Evolutionary conservation across 2,113 vertebrate genomes (phyloP), one percentile per base, ranked within the genome.

Genomic region (Glareola pratincola): DNA sequence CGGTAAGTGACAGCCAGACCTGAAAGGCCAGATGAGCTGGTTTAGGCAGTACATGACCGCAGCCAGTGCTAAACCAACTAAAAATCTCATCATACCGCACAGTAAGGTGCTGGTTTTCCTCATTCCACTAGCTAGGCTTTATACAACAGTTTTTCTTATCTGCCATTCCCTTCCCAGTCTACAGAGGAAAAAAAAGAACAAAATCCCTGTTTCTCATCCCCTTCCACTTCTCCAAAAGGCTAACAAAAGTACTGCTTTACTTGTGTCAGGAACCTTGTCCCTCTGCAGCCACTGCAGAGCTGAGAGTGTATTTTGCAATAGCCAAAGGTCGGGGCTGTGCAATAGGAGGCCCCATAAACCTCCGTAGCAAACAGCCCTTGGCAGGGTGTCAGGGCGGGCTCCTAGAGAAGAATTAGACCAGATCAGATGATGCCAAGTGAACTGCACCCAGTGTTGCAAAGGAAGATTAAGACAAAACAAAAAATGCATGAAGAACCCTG

Each of bases 41-140:
- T 48, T 32, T 27, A 73, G 59, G 48, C n/a, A 62, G n/a, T 6
- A 8, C 0, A 0, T 0, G 4, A 32, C 50, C 4, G 2, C 48
- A 83, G 59, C 3, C 56, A 30, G 37, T 15, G n/a, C 47, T 67
- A 51, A 82, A 78, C 22, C 76, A 75, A 27, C 29, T 23, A 8
- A 18, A 66, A 78, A 39, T 17, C 34, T 63, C 62, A 50, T 36
- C 32, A 26, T 8, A 3, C 15, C 8, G 29, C 16, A 32, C 43
- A 21, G 50, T 32, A 24, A 43, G 45, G 27, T 12, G 7, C 30
- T 63, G 57, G 0, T 30, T 77, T 66, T 57, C 63, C 68, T 80
- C 53, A 30, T 64, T 54, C 63, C 54, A 41, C 62, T 24, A 45
- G 53, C n/a, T 30, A 34, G 69, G 48, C 21, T 36, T 75, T 62